Percentiles rank a stretch among this genome's conserved stretches.
phyloP scores from a whole-genome alignment of 2,113 vertebrate genomes.

The Xiphorhynchus elegans region DNA sequence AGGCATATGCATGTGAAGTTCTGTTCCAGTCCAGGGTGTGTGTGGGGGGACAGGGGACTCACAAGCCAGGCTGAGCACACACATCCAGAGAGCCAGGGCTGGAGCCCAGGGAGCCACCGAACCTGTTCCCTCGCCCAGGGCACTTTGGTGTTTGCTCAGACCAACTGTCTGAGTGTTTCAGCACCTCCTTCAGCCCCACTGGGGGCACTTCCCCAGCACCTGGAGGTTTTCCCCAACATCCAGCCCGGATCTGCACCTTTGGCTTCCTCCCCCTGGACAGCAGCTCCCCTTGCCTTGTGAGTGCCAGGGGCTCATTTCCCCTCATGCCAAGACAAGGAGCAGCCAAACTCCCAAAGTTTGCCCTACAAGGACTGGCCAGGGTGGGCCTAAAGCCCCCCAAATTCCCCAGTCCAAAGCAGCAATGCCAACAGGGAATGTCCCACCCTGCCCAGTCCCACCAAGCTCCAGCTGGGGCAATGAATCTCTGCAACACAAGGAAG shows the following conservation, averaged over 20 bases:
- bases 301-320: rapidly evolving
- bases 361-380: rapidly evolving
- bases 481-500: neutral
- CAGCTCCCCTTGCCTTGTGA: neutral
- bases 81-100: neutral
- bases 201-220: neutral
- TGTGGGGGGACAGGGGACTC: neutral
- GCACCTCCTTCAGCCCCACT: neutral
- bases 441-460: neutral
- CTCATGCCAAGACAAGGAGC: rapidly evolving
- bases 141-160: rapidly evolving
- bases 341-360: neutral
- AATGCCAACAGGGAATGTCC: neutral
- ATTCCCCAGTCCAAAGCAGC: neutral
- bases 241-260: neutral
- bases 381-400: neutral
- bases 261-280: neutral
- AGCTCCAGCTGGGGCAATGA: neutral
- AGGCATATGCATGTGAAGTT: rapidly evolving
- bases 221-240: rapidly evolving
- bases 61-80: neutral
- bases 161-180: neutral
- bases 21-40: neutral
- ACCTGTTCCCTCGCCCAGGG: neutral
- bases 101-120: neutral